Evolutionary conservation across 2,797 vertebrate species (phyloP), one percentile per base, ranked within the genome.

Genomic region (Notamacropus eugenii): DNA sequence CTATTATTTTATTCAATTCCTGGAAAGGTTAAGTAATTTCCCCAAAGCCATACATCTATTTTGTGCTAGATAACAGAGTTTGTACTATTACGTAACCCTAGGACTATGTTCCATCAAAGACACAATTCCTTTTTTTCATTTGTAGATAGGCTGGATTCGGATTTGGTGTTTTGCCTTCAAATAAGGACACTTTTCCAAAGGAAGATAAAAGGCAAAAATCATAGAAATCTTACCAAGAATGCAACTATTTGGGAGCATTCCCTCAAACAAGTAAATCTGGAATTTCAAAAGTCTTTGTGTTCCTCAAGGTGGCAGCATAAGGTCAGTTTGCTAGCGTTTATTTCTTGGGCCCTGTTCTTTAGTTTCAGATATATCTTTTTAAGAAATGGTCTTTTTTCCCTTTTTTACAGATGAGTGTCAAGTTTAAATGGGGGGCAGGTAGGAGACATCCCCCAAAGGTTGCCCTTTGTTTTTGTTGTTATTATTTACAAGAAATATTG

Each of bases 281-380:
- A 74, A 46, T 87, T 87, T 24, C 40, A 87, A 46, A 46, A 27
- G 46, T 87, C 22, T 87, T 62, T 95, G 31, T 87, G 57, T 90
- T 92, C 93, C 95, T 92, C 96, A 50, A 97, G 96, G 87, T 97
- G 96, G 94, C 87, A 90, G 92, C 74, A 95, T 52, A 97, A 94
- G 55, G 82, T 91, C 92, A 92, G 92, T n/a, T 50, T 95, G 55
- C 19, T 54, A 1, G 22, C 24, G 10, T 82, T 56, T 27, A 55
- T 82, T 90, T 90, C 11, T 91, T 29, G 12, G 28, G 54, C 16
- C 6, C 31, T 54, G 0, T 29, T 34, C 16, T 54, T 91, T 55
- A 14, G 50, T 52, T 91, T 1, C 31, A 91, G 19, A 2, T 74
- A 8, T 2, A 54, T 90, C 29, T 54, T 50, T 31, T 87, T n/a